These are phyloP conservation scores for Meloidogyne floridensis DNA, from an alignment of 1,140 invertebrate genomes.

Conservation along the genomic window DNA sequence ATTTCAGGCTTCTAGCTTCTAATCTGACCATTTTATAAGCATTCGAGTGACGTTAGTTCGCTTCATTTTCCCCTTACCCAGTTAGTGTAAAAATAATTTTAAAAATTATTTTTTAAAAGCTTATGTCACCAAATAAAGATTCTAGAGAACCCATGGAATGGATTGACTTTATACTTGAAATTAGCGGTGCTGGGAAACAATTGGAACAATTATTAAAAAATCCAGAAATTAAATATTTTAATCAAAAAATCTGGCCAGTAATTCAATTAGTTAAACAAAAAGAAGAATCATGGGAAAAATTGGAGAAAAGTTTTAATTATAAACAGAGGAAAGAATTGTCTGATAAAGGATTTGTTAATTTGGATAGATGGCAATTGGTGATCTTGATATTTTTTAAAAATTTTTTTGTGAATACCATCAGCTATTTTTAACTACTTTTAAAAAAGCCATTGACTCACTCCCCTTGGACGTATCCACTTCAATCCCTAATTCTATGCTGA, in stretches of 20 bases:
- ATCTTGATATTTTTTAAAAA: background rate
- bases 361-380: constrained; percentile 17
- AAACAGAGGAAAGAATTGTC: background rate
- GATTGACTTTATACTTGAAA: constrained; percentile 15
- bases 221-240: constrained; percentile 10
- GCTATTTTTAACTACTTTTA: no score
- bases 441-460: no score
- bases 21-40: background rate
- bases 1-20: background rate
- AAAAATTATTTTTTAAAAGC: background rate
- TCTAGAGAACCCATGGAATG: constrained; percentile 13
- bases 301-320: background rate
- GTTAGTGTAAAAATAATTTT: background rate
- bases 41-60: background rate
- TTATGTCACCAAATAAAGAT: constrained; percentile 2
- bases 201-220: constrained; percentile 10
- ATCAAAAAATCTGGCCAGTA: background rate
- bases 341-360: background rate
- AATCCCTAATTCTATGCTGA: no score
- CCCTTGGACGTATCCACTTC: no score
- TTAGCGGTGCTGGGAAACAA: constrained; percentile 13
- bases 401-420: no score
- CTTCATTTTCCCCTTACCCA: background rate
- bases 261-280: constrained; percentile 1
- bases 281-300: background rate